Evolutionary conservation across 1,140 invertebrate genomes (phyloP).

Genomic region (Caerostris darwini): DNA sequence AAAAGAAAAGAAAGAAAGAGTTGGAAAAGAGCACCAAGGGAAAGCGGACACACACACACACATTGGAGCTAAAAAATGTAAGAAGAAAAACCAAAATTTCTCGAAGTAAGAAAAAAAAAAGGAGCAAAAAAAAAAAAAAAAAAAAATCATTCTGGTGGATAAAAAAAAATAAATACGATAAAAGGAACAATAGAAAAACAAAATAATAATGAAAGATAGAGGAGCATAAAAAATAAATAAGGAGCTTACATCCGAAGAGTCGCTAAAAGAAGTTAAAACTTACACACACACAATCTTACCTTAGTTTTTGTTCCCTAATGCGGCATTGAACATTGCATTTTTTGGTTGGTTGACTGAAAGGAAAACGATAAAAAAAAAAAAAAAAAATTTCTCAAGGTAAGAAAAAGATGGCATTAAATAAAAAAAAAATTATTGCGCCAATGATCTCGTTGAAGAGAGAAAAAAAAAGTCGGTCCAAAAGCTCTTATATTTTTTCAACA

Average conservation of each 20-base stretch:
- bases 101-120: constrained; percentile 22
- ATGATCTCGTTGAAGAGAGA: constrained; percentile 31
- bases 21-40: constrained; percentile 62
- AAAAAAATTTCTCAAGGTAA: constrained; percentile 47
- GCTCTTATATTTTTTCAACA: constrained; percentile 61
- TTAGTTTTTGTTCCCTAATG: constrained; percentile 76
- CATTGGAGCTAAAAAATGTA: constrained; percentile 13
- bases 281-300: constrained; percentile 74
- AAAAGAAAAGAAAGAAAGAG: constrained; percentile 59
- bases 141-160: constrained; percentile 36
- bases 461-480: not conserved
- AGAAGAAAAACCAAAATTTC: constrained; percentile 52
- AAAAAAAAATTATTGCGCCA: constrained; percentile 61
- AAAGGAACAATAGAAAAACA: constrained; percentile 70
- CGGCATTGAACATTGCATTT: constrained; percentile 73
- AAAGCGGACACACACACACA: constrained; percentile 69
- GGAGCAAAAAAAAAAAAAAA: constrained; percentile 2
- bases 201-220: constrained; percentile 75
- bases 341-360: constrained; percentile 70
- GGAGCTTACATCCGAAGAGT: constrained; percentile 55
- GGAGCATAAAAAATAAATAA: constrained; percentile 57
- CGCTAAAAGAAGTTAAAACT: constrained; percentile 66
- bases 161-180: constrained; percentile 71
- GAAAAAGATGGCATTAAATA: constrained; percentile 73
- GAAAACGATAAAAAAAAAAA: constrained; percentile 45